phyloP scores from a whole-genome alignment of 64 coral and sea anemone species.

The Hydrozoanthus tunicans region DNA sequence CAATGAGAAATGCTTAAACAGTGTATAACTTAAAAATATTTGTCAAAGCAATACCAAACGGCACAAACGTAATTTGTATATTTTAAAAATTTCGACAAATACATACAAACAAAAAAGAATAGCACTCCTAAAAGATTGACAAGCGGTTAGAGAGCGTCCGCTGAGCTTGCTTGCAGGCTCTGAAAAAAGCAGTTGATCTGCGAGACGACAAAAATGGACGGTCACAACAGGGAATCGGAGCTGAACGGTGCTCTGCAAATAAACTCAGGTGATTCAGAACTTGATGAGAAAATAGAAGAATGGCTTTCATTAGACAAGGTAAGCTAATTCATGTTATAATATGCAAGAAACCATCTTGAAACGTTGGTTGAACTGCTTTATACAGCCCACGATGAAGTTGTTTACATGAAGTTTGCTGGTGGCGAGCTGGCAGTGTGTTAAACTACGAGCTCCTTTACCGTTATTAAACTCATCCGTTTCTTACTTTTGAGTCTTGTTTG shows the following conservation, averaged over 20 bases:
- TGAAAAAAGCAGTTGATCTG: neutral
- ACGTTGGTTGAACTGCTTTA: neutral
- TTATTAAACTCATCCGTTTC: neutral
- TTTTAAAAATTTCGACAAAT: conserved; percentile 13
- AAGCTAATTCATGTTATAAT: neutral
- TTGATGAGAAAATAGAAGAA: conserved; percentile 89
- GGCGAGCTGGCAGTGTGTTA: neutral
- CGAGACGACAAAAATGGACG: conserved; percentile 51
- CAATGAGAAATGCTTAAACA: conserved; percentile 37
- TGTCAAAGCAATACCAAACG: conserved; percentile 17
- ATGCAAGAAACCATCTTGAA: neutral
- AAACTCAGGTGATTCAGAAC: conserved; percentile 71
- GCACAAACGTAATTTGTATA: conserved; percentile 57
- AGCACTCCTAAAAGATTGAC: neutral
- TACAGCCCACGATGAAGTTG: neutral
- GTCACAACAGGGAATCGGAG: conserved; percentile 18
- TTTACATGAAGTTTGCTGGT: neutral
- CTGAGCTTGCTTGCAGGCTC: conserved; percentile 39
- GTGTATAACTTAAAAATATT: conserved; percentile 25
- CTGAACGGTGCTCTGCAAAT: conserved; percentile 34
- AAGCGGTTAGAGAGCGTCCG: neutral
- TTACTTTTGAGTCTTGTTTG: neutral
- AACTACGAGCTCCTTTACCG: neutral
- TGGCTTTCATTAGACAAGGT: conserved; percentile 95
- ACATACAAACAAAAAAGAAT: neutral